Evolutionary conservation across 2,888 invertebrate species (phyloP).

Genomic region (Taphrorychus bicolor): DNA sequence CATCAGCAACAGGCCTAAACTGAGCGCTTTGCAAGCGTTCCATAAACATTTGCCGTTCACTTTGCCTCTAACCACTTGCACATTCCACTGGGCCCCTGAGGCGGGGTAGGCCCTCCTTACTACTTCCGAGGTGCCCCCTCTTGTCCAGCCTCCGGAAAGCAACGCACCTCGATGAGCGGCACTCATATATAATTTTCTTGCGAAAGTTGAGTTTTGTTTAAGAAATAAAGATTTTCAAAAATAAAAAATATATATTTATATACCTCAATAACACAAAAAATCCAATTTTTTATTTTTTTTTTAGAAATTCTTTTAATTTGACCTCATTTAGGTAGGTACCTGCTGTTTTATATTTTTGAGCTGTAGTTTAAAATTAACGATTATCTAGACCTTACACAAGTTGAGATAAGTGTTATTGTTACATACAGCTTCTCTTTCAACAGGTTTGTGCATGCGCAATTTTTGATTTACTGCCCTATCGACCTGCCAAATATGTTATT

Average conservation of each 20-base stretch:
- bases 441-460: constrained; percentile 33
- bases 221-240: too few species aligned
- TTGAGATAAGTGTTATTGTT: constrained; percentile 17
- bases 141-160: constrained; percentile 55
- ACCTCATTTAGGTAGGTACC: too few species aligned
- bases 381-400: constrained; percentile 11
- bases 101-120: constrained; percentile 75
- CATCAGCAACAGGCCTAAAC: constrained; percentile 87
- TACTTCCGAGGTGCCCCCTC: constrained; percentile 58
- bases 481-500: constrained; percentile 12
- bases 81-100: constrained; percentile 86
- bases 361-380: too few species aligned
- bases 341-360: too few species aligned
- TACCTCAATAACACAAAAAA: background rate
- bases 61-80: constrained; percentile 84
- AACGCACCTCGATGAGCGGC: constrained; percentile 26
- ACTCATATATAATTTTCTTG: constrained; percentile 16
- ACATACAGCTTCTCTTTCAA: constrained; percentile 37
- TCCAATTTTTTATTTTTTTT: too few species aligned
- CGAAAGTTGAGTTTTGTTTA: background rate
- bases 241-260: background rate
- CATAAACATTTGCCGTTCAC: constrained; percentile 90
- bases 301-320: too few species aligned
- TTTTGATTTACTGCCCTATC: constrained; percentile 11
- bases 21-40: constrained; percentile 93